Percentiles rank a stretch among this genome's conserved stretches.
These are phyloP conservation scores for Miltochrista miniata DNA, from an alignment of 2,888 invertebrate genomes.

Conservation along the genomic window DNA sequence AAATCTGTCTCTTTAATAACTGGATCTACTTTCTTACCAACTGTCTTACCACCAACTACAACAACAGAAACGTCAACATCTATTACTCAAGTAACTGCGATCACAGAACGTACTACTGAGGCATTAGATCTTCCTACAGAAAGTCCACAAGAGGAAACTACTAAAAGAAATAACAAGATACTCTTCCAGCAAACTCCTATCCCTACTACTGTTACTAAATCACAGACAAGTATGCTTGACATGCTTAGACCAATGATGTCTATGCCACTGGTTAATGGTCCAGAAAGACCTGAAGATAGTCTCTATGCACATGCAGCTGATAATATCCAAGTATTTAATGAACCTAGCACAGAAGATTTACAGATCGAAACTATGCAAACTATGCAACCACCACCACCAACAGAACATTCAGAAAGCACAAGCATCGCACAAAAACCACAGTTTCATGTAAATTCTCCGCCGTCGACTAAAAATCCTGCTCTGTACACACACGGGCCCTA, in stretches of 20 bases:
- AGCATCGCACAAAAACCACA: constrained; percentile 43
- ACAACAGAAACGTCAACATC: constrained; percentile 29
- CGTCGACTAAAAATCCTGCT: constrained; percentile 46
- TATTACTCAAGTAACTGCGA: constrained; percentile 41
- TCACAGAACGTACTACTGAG: constrained; percentile 46
- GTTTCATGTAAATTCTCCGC: constrained; percentile 51
- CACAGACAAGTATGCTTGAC: constrained; percentile 57
- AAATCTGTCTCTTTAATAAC: constrained; percentile 42
- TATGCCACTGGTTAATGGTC: constrained; percentile 71
- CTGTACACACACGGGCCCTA: constrained; percentile 69
- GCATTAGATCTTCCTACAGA: constrained; percentile 46
- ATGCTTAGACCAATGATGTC: constrained; percentile 77
- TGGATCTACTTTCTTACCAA: constrained; percentile 61
- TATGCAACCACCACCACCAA: constrained; percentile 83
- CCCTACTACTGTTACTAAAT: constrained; percentile 37
- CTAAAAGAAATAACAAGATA: constrained; percentile 43
- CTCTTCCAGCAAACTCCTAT: constrained; percentile 40
- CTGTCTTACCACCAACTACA: constrained; percentile 54
- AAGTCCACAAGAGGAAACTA: constrained; percentile 52
- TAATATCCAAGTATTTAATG: constrained; percentile 68
- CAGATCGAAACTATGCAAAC: constrained; percentile 83
- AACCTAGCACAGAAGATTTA: constrained; percentile 51
- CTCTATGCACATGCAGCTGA: constrained; percentile 74
- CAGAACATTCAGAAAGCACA: constrained; percentile 48
- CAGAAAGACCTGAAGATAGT: constrained; percentile 70